A percentile compares a stretch with the other conserved stretches of the same genome.
These are phyloP conservation scores for Caenorhabditis brenneri DNA, from an alignment of 1,140 invertebrate species.

Conservation along the genomic window DNA sequence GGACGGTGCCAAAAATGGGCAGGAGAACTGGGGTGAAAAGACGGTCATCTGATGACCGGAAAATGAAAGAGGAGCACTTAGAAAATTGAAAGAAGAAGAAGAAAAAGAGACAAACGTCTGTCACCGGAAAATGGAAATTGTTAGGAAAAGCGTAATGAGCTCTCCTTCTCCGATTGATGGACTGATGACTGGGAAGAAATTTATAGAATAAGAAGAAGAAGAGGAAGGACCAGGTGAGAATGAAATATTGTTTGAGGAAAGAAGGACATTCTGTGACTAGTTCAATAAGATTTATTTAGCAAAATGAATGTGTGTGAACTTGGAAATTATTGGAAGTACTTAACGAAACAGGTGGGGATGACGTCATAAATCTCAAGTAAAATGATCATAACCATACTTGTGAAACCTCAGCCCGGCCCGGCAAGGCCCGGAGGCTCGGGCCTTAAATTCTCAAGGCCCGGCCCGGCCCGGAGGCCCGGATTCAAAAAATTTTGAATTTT, in stretches of 20 bases:
- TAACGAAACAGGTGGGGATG: no score
- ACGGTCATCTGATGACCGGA: constrained; percentile 37
- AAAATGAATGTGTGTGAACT: no score
- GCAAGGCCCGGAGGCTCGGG: no score
- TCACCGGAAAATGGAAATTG: constrained; percentile 42
- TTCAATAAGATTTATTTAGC: constrained; percentile 33
- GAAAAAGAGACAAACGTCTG: constrained; percentile 34
- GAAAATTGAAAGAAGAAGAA: background rate
- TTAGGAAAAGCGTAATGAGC: constrained; percentile 40
- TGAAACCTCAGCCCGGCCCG: no score
- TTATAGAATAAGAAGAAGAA: background rate
- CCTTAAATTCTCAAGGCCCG: no score
- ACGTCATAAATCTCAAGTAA: no score
- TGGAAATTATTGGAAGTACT: no score
- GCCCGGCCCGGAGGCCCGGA: no score
- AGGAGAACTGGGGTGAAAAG: background rate
- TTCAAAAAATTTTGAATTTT: no score
- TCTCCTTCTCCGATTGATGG: constrained; percentile 33
- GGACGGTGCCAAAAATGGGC: constrained; percentile 13
- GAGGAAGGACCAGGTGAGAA: constrained; percentile 37
- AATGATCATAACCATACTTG: no score
- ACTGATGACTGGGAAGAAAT: background rate
- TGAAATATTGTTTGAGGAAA: constrained; percentile 4
- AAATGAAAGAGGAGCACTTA: constrained; percentile 38
- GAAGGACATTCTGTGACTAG: background rate